These are phyloP conservation scores for Zapornia atra DNA, from an alignment of 2,113 vertebrate species.

Conservation along the genomic window DNA sequence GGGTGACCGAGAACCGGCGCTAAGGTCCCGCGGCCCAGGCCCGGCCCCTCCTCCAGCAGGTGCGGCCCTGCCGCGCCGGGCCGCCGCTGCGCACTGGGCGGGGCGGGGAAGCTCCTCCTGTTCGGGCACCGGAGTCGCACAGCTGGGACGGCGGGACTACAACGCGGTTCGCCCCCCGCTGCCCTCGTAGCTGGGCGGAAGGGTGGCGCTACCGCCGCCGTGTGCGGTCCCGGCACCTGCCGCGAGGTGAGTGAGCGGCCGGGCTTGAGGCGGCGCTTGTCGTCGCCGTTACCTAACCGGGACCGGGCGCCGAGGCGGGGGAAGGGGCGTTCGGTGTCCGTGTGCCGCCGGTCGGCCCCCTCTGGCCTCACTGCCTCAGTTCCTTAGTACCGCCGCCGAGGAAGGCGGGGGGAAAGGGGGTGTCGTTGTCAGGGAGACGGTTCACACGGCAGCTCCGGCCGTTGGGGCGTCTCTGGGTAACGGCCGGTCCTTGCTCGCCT, in stretches of 20 bases:
- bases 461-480: neutral
- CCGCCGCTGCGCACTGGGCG: constrained; percentile 28
- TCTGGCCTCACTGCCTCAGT: neutral
- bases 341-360: neutral
- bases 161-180: neutral
- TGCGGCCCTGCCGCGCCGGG: neutral
- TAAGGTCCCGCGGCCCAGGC: neutral
- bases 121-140: neutral
- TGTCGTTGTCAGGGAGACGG: neutral
- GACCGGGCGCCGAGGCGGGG: neutral
- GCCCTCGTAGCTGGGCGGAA: neutral
- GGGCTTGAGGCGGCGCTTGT: neutral
- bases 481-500: neutral
- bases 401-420: neutral
- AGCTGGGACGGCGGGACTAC: neutral
- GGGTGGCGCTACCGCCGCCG: neutral
- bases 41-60: neutral
- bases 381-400: neutral
- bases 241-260: neutral
- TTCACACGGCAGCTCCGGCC: neutral
- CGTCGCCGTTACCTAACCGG: neutral
- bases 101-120: constrained; percentile 17
- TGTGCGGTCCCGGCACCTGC: neutral
- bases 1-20: too few species aligned
- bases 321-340: neutral